phyloP scores from a whole-genome alignment of 2,888 invertebrate species.

The Phaedon cochleariae region DNA sequence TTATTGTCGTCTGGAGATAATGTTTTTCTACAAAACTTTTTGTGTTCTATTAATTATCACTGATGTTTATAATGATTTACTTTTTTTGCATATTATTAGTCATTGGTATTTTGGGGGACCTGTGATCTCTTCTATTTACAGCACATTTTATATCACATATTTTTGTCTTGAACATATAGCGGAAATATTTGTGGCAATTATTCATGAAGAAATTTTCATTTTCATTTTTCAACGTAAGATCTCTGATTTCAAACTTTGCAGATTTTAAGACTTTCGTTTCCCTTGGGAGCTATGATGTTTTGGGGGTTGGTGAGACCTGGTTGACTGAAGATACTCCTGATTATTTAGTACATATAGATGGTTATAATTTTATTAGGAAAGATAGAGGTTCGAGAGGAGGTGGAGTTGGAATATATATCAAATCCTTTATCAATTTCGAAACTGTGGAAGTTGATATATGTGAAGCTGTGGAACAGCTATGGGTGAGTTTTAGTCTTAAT shows the following conservation, averaged over 20 bases:
- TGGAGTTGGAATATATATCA: not conserved
- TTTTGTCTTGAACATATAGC: no score
- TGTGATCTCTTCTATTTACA: no score
- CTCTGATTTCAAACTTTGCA: not conserved
- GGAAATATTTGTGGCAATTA: no score
- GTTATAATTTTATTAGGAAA: not conserved
- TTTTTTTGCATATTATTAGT: no score
- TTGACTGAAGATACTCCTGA: not conserved
- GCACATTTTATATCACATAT: no score
- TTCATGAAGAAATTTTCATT: not conserved
- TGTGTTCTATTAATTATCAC: no score
- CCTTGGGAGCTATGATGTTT: not conserved
- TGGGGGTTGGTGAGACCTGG: not conserved
- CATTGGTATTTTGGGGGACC: no score
- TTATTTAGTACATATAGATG: not conserved
- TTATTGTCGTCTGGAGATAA: no score
- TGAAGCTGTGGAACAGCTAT: not conserved
- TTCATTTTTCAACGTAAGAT: conserved; percentile 1
- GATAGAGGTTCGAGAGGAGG: not conserved
- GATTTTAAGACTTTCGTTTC: not conserved
- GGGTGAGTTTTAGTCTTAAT: not conserved
- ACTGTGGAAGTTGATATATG: not conserved
- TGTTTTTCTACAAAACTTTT: no score
- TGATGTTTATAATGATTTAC: no score
- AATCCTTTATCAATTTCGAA: not conserved